Conservation (phyloP, 2,888 invertebrate genomes). For the Caenorhabditis wallacei region DNA sequence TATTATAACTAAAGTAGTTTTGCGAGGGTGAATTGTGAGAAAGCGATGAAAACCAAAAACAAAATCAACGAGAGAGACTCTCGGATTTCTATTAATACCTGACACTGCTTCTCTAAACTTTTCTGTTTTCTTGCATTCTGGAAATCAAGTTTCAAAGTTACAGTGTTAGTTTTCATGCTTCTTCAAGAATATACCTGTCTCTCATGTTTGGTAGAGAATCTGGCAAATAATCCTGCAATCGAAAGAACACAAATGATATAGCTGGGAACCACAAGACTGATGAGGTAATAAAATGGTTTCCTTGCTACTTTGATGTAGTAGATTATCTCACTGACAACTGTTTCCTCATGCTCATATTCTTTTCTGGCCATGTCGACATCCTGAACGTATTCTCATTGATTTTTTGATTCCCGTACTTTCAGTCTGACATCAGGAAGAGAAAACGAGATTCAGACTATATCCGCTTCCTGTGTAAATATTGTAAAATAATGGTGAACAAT, state of each 20-base stretch:
- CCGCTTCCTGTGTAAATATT: conserved; percentile 1
- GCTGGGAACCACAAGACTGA: conserved; percentile 76
- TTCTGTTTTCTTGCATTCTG: conserved; percentile 26
- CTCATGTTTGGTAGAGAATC: conserved; percentile 78
- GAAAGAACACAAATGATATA: conserved; percentile 78
- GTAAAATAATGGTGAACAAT: neutral
- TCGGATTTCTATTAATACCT: conserved; percentile 17
- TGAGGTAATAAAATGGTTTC: conserved; percentile 78
- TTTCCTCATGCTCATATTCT: conserved; percentile 75
- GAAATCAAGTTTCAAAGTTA: neutral
- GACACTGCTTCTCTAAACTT: conserved; percentile 32
- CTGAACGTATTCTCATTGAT: conserved; percentile 47
- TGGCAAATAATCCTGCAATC: conserved; percentile 77
- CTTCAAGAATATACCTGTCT: conserved; percentile 76
- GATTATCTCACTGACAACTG: conserved; percentile 72
- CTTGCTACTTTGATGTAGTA: conserved; percentile 73
- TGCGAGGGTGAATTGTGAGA: conserved; percentile 12
- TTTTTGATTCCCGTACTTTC: neutral
- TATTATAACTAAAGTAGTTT: neutral
- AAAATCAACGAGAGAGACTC: conserved; percentile 10
- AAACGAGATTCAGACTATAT: conserved; percentile 32
- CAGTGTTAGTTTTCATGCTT: no score
- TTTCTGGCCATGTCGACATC: conserved; percentile 68
- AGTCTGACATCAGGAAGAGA: conserved; percentile 2
- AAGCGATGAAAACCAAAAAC: conserved; percentile 27